Base-by-base conservation (phyloP, 2,113 vertebrate genomes). In the Chlorodrepanis virens region DNA sequence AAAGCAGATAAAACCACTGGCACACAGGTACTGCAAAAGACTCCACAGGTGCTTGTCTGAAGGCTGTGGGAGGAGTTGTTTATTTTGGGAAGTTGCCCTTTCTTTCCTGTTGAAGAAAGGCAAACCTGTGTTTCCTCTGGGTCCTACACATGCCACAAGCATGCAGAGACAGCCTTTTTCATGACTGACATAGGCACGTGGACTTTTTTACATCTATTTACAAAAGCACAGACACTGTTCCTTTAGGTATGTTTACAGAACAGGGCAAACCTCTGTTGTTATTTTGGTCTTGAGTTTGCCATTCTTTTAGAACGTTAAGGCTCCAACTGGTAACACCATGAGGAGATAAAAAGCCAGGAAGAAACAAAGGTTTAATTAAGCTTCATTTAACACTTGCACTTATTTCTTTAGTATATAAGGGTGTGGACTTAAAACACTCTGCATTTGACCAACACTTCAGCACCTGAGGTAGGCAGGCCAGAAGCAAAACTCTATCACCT, bases 11-110 rank as follows among this genome's bases (percentile, higher is more conserved):
- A 89, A 77, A 75, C 42, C 89, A 67, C 1, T 63, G 71, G 63
- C 82, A 92, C 70, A 60, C 0, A 29, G 83, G 40, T 56, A 47
- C 47, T 21, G 42, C 4, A 7, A 59, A 90, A 85, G 53, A 25
- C 33, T 53, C 80, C 72, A 54, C 92, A 95, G 85, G 82, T 91
- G 87, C 87, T 92, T 92, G 76, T 95, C 94, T 49, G 60, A 68
- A 92, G 94, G 93, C 77, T 64, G 23, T 29, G 40, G 72, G 77
- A 94, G 61, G 50, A 74, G 44, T 21, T 87, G 56, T 63, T 94
- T 61, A 39, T 64, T 92, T 75, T 52, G 89, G 85, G 65, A 94
- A 75, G 84, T 1, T 74, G 69, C 57, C 76, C 52, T 72, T 75
- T 87, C 57, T 87, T 80, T 93, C 54, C 82, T 15, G 23, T 22